Evolutionary conservation across 2,888 invertebrate genomes (phyloP).

Genomic region (Zele albiditarsus): DNA sequence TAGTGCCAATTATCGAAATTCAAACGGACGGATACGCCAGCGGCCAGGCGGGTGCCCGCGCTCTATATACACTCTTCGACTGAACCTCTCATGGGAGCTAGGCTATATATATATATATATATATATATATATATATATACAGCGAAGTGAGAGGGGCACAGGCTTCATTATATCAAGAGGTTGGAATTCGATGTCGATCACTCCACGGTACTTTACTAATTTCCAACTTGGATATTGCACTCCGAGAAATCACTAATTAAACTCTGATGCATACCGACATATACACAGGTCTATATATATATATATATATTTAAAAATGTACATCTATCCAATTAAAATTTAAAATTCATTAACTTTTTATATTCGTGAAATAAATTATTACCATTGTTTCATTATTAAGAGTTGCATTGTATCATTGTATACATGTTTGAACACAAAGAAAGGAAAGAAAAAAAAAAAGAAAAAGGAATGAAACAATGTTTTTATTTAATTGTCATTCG

Average conservation of each 20-base stretch:
- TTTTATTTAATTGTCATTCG: background rate
- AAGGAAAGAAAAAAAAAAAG: background rate
- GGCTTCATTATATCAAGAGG: conserved; percentile 55
- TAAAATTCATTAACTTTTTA: background rate
- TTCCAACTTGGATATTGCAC: conserved; percentile 40
- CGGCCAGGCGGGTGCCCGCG: background rate
- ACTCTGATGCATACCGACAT: conserved; percentile 2
- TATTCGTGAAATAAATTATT: background rate
- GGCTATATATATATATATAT: too few species aligned
- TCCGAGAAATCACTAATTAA: conserved; percentile 40
- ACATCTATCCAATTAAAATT: conserved; percentile 5
- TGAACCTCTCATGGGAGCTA: conserved; percentile 28
- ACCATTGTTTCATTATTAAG: background rate
- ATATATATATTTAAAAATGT: background rate
- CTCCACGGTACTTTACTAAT: conserved; percentile 41
- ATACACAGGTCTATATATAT: background rate
- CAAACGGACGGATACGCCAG: conserved; percentile 55
- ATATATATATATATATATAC: too few species aligned
- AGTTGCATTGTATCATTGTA: too few species aligned
- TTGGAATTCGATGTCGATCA: conserved; percentile 43
- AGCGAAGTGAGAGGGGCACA: conserved; percentile 8
- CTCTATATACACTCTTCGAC: conserved; percentile 16
- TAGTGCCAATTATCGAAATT: conserved; percentile 71
- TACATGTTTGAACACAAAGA: too few species aligned
- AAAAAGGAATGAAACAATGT: background rate